These are phyloP conservation scores for Contarinia nasturtii DNA, from an alignment of 1,140 invertebrate genomes.

Conservation along the genomic window DNA sequence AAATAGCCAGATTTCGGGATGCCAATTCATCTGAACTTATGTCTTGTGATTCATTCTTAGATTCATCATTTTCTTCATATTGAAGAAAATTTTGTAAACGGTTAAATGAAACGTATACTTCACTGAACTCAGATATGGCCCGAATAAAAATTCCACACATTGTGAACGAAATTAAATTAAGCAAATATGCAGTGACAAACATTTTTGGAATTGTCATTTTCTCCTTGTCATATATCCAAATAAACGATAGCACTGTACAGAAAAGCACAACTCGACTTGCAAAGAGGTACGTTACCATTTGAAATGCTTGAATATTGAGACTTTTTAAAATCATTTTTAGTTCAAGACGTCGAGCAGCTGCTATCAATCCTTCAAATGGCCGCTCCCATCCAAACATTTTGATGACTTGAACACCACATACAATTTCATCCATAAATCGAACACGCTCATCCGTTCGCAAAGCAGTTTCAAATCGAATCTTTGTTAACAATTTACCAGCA, in stretches of 20 bases:
- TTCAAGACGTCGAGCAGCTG: slow-evolving; percentile 36
- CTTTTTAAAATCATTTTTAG: slow-evolving; percentile 37
- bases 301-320: slow-evolving; percentile 47
- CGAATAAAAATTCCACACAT: slow-evolving; percentile 51
- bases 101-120: slow-evolving; percentile 36
- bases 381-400: slow-evolving; percentile 71
- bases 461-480: slow-evolving; percentile 39
- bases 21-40: slow-evolving; percentile 24
- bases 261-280: slow-evolving; percentile 46
- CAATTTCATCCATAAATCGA: slow-evolving; percentile 62
- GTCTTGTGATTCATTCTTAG: slow-evolving; percentile 8
- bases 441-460: slow-evolving; percentile 54
- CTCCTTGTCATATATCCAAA: slow-evolving; percentile 26
- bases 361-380: slow-evolving; percentile 40
- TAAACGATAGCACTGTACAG: slow-evolving; percentile 37
- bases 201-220: slow-evolving; percentile 36
- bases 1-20: background rate
- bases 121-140: slow-evolving; percentile 40
- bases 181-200: slow-evolving; percentile 45
- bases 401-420: slow-evolving; percentile 42
- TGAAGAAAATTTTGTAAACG: slow-evolving; percentile 31
- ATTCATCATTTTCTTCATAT: too few relatives aligned
- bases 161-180: slow-evolving; percentile 38
- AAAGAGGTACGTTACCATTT: slow-evolving; percentile 50
- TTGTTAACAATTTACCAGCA: slow-evolving; percentile 43